Evolutionary conservation across 1,140 invertebrate genomes (phyloP).

Genomic region (Popillia japonica): DNA sequence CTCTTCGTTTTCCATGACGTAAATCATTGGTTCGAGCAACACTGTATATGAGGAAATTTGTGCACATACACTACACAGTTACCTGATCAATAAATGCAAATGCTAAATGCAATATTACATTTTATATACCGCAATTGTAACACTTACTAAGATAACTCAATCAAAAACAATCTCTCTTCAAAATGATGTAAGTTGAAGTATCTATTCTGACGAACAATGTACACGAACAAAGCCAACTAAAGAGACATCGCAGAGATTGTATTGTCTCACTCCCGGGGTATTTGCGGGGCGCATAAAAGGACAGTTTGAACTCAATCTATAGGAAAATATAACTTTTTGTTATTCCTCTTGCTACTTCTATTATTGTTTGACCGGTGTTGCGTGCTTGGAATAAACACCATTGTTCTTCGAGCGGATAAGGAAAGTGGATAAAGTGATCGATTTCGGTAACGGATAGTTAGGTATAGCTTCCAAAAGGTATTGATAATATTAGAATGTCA

Average conservation of each 20-base stretch:
- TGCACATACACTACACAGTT: too few species aligned
- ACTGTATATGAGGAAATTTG: too few species aligned
- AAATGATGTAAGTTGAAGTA: slow-evolving; percentile 60
- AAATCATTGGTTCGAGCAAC: too few species aligned
- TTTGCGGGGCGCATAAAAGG: slow-evolving; percentile 56
- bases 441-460: background rate
- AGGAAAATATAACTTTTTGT: slow-evolving; percentile 45
- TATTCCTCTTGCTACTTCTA: slow-evolving; percentile 28
- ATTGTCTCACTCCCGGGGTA: slow-evolving; percentile 55
- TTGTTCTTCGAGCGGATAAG: slow-evolving; percentile 30
- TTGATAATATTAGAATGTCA: background rate
- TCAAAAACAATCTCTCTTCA: slow-evolving; percentile 56
- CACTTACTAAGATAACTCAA: slow-evolving; percentile 49
- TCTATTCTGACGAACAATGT: slow-evolving; percentile 57
- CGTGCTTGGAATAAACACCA: slow-evolving; percentile 36
- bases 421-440: slow-evolving; percentile 16
- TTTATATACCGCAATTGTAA: slow-evolving; percentile 34
- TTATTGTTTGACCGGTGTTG: slow-evolving; percentile 38
- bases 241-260: slow-evolving; percentile 57
- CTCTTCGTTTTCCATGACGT: too few species aligned
- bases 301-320: slow-evolving; percentile 48
- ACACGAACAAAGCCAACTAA: slow-evolving; percentile 57
- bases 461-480: background rate
- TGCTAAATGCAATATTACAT: background rate
- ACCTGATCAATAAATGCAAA: background rate